Evolutionary conservation across 2,888 invertebrate species (phyloP).

Genomic region (Trachelus iudaicus): DNA sequence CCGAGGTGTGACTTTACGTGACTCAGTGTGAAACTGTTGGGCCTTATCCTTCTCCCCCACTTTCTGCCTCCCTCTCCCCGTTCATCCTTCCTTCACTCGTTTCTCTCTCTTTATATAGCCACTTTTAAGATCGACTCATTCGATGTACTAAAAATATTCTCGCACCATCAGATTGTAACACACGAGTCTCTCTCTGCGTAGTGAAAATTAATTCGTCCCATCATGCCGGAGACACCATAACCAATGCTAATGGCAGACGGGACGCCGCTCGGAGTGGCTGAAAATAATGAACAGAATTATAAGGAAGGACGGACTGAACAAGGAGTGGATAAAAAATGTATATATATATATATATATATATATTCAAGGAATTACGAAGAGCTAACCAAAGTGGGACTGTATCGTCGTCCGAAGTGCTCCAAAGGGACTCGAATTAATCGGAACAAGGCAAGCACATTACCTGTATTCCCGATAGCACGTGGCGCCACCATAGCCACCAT

Average conservation of each 20-base stretch:
- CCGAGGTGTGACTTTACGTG: neutral
- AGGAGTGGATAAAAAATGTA: neutral
- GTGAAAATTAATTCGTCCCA: neutral
- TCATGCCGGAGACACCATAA: neutral
- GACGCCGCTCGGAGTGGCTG: neutral
- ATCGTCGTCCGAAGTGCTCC: neutral
- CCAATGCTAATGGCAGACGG: neutral
- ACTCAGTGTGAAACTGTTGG: neutral
- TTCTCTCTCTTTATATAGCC: neutral
- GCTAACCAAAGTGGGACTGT: neutral
- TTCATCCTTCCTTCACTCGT: neutral
- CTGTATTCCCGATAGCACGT: constrained; percentile 46
- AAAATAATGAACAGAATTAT: neutral
- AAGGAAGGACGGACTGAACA: neutral
- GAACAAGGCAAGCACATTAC: constrained; percentile 63
- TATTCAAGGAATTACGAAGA: neutral
- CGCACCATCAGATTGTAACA: neutral
- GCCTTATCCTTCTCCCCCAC: neutral
- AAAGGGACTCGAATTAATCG: constrained; percentile 51
- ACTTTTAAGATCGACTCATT: neutral
- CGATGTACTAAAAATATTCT: neutral
- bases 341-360: neutral
- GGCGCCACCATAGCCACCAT: constrained; percentile 41
- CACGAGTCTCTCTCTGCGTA: neutral
- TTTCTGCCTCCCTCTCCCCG: fast-evolving